phyloP scores from a whole-genome alignment of 1,140 invertebrate species.

The Tetragonula clypearis region DNA sequence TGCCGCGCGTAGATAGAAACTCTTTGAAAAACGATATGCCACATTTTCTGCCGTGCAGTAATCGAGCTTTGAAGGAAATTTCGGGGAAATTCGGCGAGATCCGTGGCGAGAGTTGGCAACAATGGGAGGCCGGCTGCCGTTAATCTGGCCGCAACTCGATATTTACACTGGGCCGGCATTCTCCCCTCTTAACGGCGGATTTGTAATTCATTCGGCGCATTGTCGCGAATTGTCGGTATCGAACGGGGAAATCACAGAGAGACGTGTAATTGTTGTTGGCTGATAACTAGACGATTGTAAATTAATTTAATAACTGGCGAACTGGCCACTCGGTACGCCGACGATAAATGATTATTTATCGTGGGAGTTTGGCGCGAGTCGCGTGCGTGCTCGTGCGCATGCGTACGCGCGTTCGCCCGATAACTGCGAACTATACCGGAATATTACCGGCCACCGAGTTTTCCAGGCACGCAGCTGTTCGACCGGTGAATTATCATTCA shows the following conservation, averaged over 20 bases:
- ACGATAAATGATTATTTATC: conserved; percentile 61
- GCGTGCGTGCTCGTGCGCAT: neutral
- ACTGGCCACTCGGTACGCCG: neutral
- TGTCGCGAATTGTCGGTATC: conserved; percentile 1
- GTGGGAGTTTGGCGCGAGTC: neutral
- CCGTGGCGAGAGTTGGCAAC: neutral
- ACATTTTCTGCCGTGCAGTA: too few species aligned
- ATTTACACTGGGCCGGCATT: neutral
- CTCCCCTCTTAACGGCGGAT: neutral
- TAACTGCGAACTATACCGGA: conserved; percentile 3
- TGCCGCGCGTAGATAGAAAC: too few species aligned
- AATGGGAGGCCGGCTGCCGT: neutral
- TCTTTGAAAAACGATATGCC: too few species aligned
- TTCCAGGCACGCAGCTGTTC: conserved; percentile 29
- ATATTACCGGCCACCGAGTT: conserved; percentile 10
- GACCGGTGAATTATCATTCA: conserved; percentile 60
- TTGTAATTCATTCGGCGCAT: neutral
- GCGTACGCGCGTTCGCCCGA: neutral
- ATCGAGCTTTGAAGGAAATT: too few species aligned
- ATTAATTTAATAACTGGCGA: conserved; percentile 60
- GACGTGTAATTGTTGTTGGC: conserved; percentile 34
- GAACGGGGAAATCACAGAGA: neutral
- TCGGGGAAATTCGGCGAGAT: neutral
- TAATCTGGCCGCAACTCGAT: neutral
- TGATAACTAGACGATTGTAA: conserved; percentile 54